Conservation (phyloP, 64 coral and sea anemone species). For the Porites australiensis region DNA sequence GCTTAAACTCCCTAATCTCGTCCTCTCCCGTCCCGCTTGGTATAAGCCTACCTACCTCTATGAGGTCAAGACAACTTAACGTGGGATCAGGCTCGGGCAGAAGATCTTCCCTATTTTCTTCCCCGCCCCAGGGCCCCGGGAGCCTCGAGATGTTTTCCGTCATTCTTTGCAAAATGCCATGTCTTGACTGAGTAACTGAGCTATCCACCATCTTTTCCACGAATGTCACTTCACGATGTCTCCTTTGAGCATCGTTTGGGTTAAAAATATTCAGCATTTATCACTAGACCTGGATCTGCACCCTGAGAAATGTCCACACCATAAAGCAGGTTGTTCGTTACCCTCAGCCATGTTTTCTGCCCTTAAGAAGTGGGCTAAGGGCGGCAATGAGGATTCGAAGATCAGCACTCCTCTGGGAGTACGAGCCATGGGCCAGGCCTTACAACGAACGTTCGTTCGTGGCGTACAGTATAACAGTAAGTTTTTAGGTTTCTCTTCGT, state of each 20-base stretch:
- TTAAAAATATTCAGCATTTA: constrained; percentile 4
- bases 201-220: constrained; percentile 9
- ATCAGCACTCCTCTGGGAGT: constrained; percentile 83
- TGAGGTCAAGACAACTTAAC: too few species aligned
- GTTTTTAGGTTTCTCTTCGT: constrained; percentile 21
- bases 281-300: not conserved
- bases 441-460: constrained; percentile 89
- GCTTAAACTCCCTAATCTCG: too few species aligned
- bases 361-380: constrained; percentile 84
- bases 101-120: too few species aligned
- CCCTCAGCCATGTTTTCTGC: constrained; percentile 67
- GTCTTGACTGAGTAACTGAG: constrained; percentile 38
- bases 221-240: not conserved
- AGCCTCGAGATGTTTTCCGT: not conserved
- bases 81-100: too few species aligned
- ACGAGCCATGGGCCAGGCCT: constrained; percentile 86
- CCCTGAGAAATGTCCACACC: not conserved
- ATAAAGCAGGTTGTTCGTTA: not conserved
- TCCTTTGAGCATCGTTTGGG: not conserved
- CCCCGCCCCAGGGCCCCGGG: too few species aligned
- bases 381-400: constrained; percentile 80
- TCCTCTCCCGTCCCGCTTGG: too few species aligned
- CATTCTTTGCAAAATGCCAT: not conserved
- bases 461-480: constrained; percentile 94
- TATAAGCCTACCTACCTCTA: too few species aligned